Percentiles rank a stretch among this genome's conserved stretches.
Evolutionary conservation across 2,113 vertebrate genomes (phyloP).

Genomic region (Odontophorus gujanensis): DNA sequence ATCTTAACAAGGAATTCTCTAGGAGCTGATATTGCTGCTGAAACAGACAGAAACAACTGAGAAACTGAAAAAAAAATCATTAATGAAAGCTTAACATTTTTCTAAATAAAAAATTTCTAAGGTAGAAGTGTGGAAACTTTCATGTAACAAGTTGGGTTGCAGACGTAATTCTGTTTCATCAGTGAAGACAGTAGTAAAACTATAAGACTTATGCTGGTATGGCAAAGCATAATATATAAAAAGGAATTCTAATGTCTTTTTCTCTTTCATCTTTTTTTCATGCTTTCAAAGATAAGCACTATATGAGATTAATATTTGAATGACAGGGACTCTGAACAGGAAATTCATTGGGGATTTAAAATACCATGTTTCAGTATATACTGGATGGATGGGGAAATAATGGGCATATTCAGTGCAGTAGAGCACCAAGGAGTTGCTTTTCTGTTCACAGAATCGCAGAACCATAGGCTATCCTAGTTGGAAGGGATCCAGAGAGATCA

Average conservation of each 20-base stretch:
- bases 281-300: slow-evolving; percentile 45
- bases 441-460: not conserved
- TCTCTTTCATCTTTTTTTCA: slow-evolving; percentile 61
- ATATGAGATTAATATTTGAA: slow-evolving; percentile 48
- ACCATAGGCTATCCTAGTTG: not conserved
- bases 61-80: slow-evolving; percentile 34
- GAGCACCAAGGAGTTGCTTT: not conserved
- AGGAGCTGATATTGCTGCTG: not conserved
- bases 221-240: slow-evolving; percentile 51
- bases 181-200: slow-evolving; percentile 17
- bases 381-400: not conserved
- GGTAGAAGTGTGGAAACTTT: slow-evolving; percentile 30
- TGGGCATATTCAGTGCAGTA: not conserved
- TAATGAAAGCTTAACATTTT: slow-evolving; percentile 46
- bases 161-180: slow-evolving; percentile 48
- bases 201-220: slow-evolving; percentile 17
- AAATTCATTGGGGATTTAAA: not conserved
- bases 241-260: slow-evolving; percentile 56
- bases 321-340: slow-evolving; percentile 21
- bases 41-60: not conserved
- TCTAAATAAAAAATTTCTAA: slow-evolving; percentile 43
- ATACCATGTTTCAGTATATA: not conserved
- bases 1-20: not conserved
- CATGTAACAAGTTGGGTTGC: slow-evolving; percentile 6
- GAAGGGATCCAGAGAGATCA: not conserved